Base-by-base conservation (phyloP, 2,888 invertebrate genomes). In the Heliconius charithonia region DNA sequence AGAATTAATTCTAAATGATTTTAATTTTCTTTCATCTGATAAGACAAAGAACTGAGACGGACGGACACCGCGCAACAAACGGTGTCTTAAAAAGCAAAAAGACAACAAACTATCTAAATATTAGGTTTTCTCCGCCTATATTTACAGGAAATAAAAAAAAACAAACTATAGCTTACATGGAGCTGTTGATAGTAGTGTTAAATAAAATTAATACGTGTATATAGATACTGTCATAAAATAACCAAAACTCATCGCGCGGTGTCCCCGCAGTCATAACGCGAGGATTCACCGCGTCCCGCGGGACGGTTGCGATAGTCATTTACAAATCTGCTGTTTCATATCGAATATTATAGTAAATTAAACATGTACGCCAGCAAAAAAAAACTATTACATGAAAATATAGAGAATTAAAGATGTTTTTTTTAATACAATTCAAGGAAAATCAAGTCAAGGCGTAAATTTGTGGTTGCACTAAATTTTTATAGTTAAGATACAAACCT, bases 261-360 rank as follows among this genome's bases (percentile, higher is more conserved):
- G 73, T 74, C 41, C 74, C 74, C 29, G 27, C 74, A 62, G 59
- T 37, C 72, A 72, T n/a, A 59, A 59, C 63, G 63, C 19, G 63
- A 22, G 63, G 63, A 22, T 10, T 37, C 74, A 56, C 25, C 19
- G 25, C 27, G 63, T 72, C 74, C 74, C 74, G 74, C 27, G 74
- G 74, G 74, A 74, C 63, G 25, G 10, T 3, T 45, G 19, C 63
- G 22, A 13, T 63, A 41, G 63, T 74, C 19, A 63, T 63, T 74
- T 74, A 74, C 74, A 63, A 74, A 74, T 74, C 63, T 74, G 63
- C 37, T 74, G 19, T 22, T 41, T 41, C 41, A 22, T 62, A 25
- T 16, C 41, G 41, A 19, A 22, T 45, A 12, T 63, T 7, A 59
- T 32, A 25, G 56, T 32, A 25, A 37, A 25, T 72, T n/a, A 4